A percentile compares a stretch with the other conserved stretches of the same genome.
Evolutionary conservation across 2,888 invertebrate species (phyloP).

Genomic region (Sphaerolaimus hirsutus): DNA sequence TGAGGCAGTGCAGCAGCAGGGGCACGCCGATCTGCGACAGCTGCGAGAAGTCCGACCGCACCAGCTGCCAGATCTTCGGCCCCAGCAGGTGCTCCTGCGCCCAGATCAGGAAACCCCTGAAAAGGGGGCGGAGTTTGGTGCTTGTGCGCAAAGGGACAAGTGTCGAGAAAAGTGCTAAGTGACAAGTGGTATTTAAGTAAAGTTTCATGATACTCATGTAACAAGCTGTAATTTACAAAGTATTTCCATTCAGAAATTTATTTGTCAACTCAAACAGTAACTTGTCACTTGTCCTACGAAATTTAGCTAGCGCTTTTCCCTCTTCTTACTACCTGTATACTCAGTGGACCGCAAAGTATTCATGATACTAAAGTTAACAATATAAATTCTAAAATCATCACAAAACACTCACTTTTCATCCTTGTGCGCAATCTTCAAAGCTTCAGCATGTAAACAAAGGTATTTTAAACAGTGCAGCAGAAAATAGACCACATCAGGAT

Average conservation of each 20-base stretch:
- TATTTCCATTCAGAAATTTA: too few relatives aligned
- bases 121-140: too few relatives aligned
- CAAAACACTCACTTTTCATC: slow-evolving; percentile 38
- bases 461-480: slow-evolving; percentile 70
- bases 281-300: too few relatives aligned
- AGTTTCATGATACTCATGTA: too few relatives aligned
- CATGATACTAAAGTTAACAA: too few relatives aligned
- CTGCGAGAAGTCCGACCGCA: slow-evolving; percentile 19
- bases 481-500: slow-evolving; percentile 75
- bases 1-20: slow-evolving; percentile 72
- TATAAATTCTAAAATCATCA: not conserved
- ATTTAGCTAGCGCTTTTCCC: too few relatives aligned
- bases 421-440: slow-evolving; percentile 55
- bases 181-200: too few relatives aligned
- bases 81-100: slow-evolving; percentile 80
- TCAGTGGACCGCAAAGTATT: too few relatives aligned
- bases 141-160: slow-evolving; percentile 22
- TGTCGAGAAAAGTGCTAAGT: too few relatives aligned
- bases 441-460: slow-evolving; percentile 71
- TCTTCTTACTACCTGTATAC: too few relatives aligned
- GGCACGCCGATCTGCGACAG: slow-evolving; percentile 48
- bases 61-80: slow-evolving; percentile 43
- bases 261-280: too few relatives aligned
- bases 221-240: too few relatives aligned
- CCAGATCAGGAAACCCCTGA: slow-evolving; percentile 75